Evolutionary conservation across 2,888 invertebrate genomes (phyloP), one percentile per base, ranked within the genome.

Genomic region (Agriotes lineatus): DNA sequence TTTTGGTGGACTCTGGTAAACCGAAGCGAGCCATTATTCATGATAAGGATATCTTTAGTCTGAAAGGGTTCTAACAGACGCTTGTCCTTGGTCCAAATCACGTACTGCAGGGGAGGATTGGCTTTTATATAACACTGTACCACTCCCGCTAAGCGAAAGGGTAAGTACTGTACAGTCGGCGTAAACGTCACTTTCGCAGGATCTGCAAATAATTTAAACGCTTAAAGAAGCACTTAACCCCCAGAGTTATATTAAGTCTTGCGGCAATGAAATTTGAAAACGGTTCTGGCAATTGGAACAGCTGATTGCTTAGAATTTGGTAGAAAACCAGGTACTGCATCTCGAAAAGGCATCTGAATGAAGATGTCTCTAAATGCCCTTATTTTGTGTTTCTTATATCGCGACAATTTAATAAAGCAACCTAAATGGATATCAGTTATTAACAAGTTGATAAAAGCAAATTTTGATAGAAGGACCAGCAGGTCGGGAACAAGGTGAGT

Each of bases 51-150:
- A 81, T 96, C 96, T 84, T 95, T 95, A 79, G 94, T 94, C 85
- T 95, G 94, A 86, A 96, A 96, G 69, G 96, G 96, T 85, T 97
- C 96, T 79, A 96, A 88, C 77, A 96, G 88, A 70, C 96, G 90
- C 82, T 96, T 96, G 87, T 98, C 96, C 86, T 97, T 96, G 82
- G 96, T 96, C 98, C 98, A 99, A 79, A 96, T 96, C 74, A 97
- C 96, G 84, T 96, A 95, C 82, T 96, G 95, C 76, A 97, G 90
- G 56, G 96, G 95, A 42, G 98, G 98, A 86, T 97, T 97, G 62
- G 97, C 95, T 85, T 97, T 97, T 82, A 97, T 96, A 86, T 96
- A 96, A 86, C 98, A 98, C 82, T 96, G 96, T 66, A 98, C 95
- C 74, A 96, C 95, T 71, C 95, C 96, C 71, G 95, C 95, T 83